Percentiles rank a stretch among this genome's conserved stretches.
Conservation (phyloP, 2,113 vertebrate genomes). For the Sialia sialis region DNA sequence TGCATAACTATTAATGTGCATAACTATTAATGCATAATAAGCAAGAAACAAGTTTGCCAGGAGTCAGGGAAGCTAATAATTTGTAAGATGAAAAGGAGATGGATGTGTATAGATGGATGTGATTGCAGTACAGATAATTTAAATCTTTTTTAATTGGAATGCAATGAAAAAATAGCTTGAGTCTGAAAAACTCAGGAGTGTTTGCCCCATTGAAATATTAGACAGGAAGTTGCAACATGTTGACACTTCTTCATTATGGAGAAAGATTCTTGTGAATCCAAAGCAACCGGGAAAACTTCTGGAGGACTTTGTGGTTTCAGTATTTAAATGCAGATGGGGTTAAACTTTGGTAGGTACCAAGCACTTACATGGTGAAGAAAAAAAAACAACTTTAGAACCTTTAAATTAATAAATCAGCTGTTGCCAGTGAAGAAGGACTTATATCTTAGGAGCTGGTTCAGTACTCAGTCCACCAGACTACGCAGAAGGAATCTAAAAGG, state of each 20-base stretch:
- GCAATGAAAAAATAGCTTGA: background rate
- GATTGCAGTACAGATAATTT: background rate
- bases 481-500: background rate
- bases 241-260: background rate
- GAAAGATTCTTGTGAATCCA: background rate
- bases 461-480: background rate
- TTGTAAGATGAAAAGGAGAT: background rate
- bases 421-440: background rate
- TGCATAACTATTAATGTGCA: no score
- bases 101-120: background rate
- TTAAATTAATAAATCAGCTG: background rate
- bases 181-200: background rate
- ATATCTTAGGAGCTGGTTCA: background rate
- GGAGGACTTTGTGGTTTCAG: background rate
- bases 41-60: background rate
- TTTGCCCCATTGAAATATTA: background rate
- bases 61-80: background rate
- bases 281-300: background rate
- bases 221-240: background rate
- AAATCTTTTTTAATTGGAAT: background rate
- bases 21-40: background rate
- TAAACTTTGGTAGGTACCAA: background rate
- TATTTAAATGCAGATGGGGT: background rate
- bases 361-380: background rate
- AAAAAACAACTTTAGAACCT: background rate